A percentile compares a stretch with the other conserved stretches of the same genome.
phyloP scores from a whole-genome alignment of 1,140 invertebrate genomes.

The Steinernema feltiae region DNA sequence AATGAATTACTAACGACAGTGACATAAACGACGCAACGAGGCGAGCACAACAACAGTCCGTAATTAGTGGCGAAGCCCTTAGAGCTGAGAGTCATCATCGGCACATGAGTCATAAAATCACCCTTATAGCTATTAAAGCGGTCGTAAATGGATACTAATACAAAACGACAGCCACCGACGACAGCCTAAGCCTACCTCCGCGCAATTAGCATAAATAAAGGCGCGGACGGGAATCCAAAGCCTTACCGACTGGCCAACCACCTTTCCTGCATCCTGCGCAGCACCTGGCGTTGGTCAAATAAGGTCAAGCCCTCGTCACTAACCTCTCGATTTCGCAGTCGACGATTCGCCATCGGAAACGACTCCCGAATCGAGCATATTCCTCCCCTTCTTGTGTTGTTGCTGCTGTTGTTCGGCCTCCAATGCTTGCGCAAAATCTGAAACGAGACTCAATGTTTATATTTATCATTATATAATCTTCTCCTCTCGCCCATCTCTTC shows the following conservation, averaged over 20 bases:
- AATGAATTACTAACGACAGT: slow-evolving; percentile 2
- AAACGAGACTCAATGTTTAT: slow-evolving; percentile 9
- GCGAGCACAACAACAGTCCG: not conserved
- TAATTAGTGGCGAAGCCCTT: not conserved
- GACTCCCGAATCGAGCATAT: slow-evolving; percentile 13
- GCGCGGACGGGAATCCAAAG: no score
- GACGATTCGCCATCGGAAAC: slow-evolving; percentile 14
- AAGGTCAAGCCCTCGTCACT: not conserved
- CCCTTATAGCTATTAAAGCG: not conserved
- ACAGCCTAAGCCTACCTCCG: no score
- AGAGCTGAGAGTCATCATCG: not conserved
- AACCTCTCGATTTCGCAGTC: not conserved
- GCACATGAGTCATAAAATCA: not conserved
- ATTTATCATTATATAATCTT: slow-evolving; percentile 8
- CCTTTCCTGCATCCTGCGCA: not conserved
- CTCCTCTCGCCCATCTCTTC: not conserved
- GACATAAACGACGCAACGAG: slow-evolving; percentile 13
- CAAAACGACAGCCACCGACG: not conserved
- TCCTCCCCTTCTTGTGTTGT: slow-evolving; percentile 1
- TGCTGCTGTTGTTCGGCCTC: slow-evolving; percentile 1
- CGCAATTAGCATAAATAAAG: slow-evolving; percentile 5
- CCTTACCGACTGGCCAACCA: no score
- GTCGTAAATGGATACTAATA: not conserved
- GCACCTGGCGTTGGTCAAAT: slow-evolving; percentile 8
- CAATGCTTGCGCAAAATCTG: slow-evolving; percentile 5